Evolutionary conservation across 2,888 invertebrate genomes (phyloP), one percentile per base, ranked within the genome.

Genomic region (Thyatira batis): DNA sequence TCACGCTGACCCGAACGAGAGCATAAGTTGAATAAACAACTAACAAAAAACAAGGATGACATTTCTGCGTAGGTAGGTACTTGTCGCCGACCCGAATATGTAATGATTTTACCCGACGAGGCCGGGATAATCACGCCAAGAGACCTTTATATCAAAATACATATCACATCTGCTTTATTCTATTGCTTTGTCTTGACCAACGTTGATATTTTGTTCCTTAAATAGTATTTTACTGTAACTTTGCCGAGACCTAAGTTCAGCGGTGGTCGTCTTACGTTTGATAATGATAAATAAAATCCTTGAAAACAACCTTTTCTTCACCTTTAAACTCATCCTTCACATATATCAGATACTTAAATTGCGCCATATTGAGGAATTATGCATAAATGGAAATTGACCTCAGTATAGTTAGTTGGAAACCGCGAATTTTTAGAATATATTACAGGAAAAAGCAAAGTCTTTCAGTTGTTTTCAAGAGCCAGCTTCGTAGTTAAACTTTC

Each of bases 1-100:
- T 66, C 63, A 62, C 52, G 58, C 54, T 28, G 50, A 53, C 27
- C 46, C 50, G 50, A 57, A 60, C 46, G 57, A 23, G 25, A 21
- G 50, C 39, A 9, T 28, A 48, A 27, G 43, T 39, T 49, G 58
- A 54, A 57, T 60, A 56, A 54, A 62, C 58, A 62, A 62, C 33
- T 54, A 66, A 69, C 57, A 63, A 60, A 59, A 60, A 60, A 55
- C 58, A 61, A 69, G 73, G 62, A 71, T 66, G 66, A 62, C 55
- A 66, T 63, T 66, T 67, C 60, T 63, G 53, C 49, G 61, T 51
- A 20, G 58, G 48, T 49, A 48, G 58, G 48, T 49, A 48, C 49
- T 49, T 53, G 57, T 49, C 44, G 27, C 46, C 52, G 63, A 63
- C 69, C 67, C 59, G 71, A 68, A 76, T 74, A 69, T 71, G 50